phyloP scores from a whole-genome alignment of 2,113 vertebrate species.

The Origma solitaria region DNA sequence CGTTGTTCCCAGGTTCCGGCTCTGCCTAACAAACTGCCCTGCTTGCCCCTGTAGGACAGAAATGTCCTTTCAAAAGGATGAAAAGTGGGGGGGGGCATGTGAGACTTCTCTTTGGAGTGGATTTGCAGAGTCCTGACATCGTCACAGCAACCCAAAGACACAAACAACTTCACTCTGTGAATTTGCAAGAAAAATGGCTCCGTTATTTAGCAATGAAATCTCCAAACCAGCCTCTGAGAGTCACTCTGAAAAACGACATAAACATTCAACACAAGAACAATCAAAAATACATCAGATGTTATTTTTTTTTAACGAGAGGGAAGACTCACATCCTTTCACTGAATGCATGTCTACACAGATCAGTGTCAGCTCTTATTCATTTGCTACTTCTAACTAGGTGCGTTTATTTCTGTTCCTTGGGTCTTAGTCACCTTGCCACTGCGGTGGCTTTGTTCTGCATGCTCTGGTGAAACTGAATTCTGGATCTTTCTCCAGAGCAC shows the following conservation, averaged over 20 bases:
- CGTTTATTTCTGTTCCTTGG: background rate
- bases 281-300: background rate
- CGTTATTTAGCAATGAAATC: background rate
- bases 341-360: background rate
- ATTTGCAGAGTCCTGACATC: background rate
- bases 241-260: background rate
- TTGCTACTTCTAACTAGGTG: background rate
- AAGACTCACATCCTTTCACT: background rate
- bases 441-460: background rate
- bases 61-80: background rate
- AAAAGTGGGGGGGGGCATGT: background rate
- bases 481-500: background rate
- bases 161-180: background rate
- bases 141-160: background rate
- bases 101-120: background rate
- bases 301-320: background rate
- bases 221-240: background rate
- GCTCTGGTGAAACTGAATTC: background rate
- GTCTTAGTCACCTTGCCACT: background rate
- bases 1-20: background rate
- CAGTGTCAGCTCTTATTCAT: background rate
- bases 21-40: background rate
- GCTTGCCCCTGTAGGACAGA: background rate
- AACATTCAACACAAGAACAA: background rate
- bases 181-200: constrained; percentile 11